A percentile compares a stretch with the other conserved stretches of the same genome.
Conservation (phyloP, 2,113 vertebrate genomes). For the Mormoops blainvillei region DNA sequence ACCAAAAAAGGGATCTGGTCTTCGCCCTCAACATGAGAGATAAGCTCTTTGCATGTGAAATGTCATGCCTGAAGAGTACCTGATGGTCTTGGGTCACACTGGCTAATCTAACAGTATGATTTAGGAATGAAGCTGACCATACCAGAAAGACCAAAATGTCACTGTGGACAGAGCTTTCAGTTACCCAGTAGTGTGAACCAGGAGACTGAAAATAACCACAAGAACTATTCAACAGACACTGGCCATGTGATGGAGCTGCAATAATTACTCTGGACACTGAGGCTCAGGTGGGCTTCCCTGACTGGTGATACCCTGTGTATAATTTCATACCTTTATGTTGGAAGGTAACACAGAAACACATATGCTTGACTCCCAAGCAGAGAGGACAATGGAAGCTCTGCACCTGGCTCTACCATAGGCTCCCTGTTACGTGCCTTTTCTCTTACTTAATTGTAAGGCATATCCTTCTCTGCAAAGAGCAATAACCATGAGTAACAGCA, state of each 20-base stretch:
- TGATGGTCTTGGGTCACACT: not conserved
- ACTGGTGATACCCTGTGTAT: not conserved
- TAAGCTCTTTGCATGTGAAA: not conserved
- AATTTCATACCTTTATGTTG: not conserved
- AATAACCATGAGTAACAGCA: not conserved
- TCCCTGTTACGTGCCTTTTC: not conserved
- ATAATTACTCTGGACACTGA: not conserved
- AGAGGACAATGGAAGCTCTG: not conserved
- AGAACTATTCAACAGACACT: not conserved
- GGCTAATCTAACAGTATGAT: not conserved
- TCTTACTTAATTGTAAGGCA: not conserved
- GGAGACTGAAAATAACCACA: not conserved
- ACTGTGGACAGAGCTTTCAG: not conserved
- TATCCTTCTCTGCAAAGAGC: not conserved
- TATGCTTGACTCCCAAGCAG: not conserved
- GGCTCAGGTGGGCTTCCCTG: not conserved
- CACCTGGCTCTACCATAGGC: not conserved
- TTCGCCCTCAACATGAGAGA: not conserved
- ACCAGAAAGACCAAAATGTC: not conserved
- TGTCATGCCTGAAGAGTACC: not conserved
- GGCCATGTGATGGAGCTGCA: not conserved
- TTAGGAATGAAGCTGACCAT: not conserved
- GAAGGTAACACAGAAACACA: not conserved
- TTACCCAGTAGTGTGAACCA: not conserved
- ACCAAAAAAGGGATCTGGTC: not conserved